Evolutionary conservation across 2,797 vertebrate species (phyloP).

Genomic region (Pristis pectinata): DNA sequence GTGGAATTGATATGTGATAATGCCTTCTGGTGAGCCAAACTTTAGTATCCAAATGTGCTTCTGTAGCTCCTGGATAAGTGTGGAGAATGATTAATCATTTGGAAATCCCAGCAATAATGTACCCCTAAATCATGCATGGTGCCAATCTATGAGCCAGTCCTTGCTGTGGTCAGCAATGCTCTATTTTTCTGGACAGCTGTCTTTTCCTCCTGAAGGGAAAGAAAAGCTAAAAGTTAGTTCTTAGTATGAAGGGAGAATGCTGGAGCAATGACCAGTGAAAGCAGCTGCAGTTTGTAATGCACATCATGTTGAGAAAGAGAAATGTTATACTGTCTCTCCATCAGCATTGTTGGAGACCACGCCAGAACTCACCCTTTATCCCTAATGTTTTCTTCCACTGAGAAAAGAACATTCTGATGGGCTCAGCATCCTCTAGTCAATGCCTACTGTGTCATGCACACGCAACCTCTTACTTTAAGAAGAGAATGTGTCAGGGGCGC

Average conservation of each 20-base stretch:
- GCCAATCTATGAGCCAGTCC: neutral
- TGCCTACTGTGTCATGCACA: neutral
- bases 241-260: neutral
- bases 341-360: neutral
- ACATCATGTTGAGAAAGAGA: too few species aligned
- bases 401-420: neutral
- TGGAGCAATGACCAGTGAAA: neutral
- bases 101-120: neutral
- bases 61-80: neutral
- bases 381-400: neutral
- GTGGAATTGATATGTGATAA: neutral
- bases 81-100: neutral
- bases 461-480: neutral
- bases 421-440: neutral
- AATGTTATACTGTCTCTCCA: neutral
- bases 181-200: neutral
- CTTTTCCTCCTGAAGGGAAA: neutral
- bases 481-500: neutral
- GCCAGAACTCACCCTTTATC: neutral
- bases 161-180: neutral
- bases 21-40: neutral
- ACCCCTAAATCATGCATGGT: neutral
- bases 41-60: neutral
- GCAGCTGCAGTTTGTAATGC: neutral
- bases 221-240: neutral